Evolutionary conservation across 2,888 invertebrate species (phyloP).

Genomic region (Drosophila neoperkinsi): DNA sequence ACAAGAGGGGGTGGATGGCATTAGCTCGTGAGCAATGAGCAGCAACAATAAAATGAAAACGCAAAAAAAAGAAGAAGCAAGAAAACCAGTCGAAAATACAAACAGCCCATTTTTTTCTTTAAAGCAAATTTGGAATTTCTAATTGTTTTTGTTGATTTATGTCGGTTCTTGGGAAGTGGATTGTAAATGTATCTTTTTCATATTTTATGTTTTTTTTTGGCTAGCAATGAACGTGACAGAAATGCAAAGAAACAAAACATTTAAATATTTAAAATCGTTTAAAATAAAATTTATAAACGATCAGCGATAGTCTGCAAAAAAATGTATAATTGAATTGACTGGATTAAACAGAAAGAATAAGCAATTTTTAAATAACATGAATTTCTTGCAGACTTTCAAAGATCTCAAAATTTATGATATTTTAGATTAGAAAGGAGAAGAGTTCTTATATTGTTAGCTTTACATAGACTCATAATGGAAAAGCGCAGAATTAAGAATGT

Average conservation of each 20-base stretch:
- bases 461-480: neutral
- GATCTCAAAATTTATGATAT: neutral
- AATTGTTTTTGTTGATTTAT: neutral
- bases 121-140: constrained; percentile 16
- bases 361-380: neutral
- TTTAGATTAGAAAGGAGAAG: neutral
- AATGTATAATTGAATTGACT: neutral
- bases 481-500: neutral
- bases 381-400: neutral
- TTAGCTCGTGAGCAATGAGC: constrained; percentile 30
- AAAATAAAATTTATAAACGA: too few species aligned
- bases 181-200: neutral
- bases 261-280: too few species aligned
- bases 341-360: neutral
- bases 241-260: neutral
- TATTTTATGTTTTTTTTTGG: neutral
- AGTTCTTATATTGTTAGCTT: neutral
- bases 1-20: constrained; percentile 22
- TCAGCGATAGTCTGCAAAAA: neutral
- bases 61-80: constrained; percentile 8
- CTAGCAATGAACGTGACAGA: neutral
- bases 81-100: constrained; percentile 30
- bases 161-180: neutral
- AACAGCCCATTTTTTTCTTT: constrained; percentile 10
- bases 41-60: constrained; percentile 17